Percentiles rank a stretch among this genome's conserved stretches.
These are phyloP conservation scores for Brachyistius frenatus DNA, from an alignment of 2,113 vertebrate species.

Conservation along the genomic window DNA sequence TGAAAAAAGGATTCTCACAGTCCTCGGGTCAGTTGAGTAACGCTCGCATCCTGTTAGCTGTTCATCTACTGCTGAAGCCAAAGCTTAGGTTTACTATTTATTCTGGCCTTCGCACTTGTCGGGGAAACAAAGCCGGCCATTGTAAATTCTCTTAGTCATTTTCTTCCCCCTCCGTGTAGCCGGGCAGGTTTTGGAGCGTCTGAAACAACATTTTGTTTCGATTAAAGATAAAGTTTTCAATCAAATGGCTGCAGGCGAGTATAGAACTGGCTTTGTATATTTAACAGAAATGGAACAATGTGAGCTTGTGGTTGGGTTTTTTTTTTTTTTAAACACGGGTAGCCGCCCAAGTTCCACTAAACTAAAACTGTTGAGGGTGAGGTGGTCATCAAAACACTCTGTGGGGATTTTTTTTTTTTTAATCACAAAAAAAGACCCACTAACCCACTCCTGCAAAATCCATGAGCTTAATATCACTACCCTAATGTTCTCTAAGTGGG, in stretches of 20 bases:
- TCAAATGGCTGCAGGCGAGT: slow-evolving; percentile 3
- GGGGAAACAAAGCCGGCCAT: slow-evolving; percentile 35
- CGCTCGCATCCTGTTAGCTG: slow-evolving; percentile 32
- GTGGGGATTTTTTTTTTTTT: too few relatives aligned
- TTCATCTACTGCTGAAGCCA: slow-evolving; percentile 35
- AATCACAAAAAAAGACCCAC: neutral
- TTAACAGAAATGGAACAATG: slow-evolving; percentile 13
- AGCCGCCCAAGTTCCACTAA: neutral
- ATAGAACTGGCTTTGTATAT: neutral
- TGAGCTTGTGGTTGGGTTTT: neutral
- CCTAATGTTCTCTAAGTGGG: too few relatives aligned
- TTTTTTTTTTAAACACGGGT: slow-evolving; percentile 6
- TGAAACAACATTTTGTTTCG: slow-evolving; percentile 40
- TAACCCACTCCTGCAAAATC: neutral
- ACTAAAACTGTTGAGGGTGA: neutral
- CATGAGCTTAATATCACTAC: too few relatives aligned
- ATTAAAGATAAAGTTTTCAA: slow-evolving; percentile 27
- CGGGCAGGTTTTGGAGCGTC: neutral
- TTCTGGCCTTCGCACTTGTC: slow-evolving; percentile 19
- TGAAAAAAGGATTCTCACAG: slow-evolving; percentile 36
- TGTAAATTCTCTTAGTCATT: slow-evolving; percentile 9
- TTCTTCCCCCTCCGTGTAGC: neutral
- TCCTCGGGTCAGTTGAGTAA: slow-evolving; percentile 24
- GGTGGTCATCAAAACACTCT: too few relatives aligned
- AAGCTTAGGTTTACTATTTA: slow-evolving; percentile 38